Conservation (phyloP, 2,113 vertebrate genomes). For the Melanerpes formicivorus region DNA sequence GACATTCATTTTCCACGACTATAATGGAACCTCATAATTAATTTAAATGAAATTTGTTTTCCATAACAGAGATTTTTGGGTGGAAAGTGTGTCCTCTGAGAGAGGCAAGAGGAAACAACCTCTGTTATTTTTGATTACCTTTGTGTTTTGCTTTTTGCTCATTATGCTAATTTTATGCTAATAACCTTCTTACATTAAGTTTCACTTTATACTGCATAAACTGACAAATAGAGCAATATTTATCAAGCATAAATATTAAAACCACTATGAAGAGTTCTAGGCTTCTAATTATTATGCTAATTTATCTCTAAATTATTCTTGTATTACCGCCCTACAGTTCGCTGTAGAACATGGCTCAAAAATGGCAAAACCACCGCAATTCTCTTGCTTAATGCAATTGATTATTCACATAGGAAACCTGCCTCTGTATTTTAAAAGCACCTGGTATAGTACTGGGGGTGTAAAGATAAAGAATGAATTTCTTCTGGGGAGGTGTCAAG, state of each 20-base stretch:
- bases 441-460: neutral
- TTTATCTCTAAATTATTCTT: constrained; percentile 69
- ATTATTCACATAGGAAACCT: constrained; percentile 37
- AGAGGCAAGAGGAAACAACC: constrained; percentile 51
- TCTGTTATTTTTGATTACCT: constrained; percentile 73
- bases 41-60: constrained; percentile 63
- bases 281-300: constrained; percentile 74
- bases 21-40: constrained; percentile 53
- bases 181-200: constrained; percentile 61
- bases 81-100: constrained; percentile 45
- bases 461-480: constrained; percentile 18
- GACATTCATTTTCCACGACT: neutral
- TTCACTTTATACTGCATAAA: constrained; percentile 71
- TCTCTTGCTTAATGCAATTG: constrained; percentile 27
- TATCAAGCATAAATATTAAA: constrained; percentile 75
- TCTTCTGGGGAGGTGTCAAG: constrained; percentile 10
- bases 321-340: constrained; percentile 30
- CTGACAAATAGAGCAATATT: constrained; percentile 72
- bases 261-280: constrained; percentile 69
- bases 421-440: neutral
- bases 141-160: constrained; percentile 63
- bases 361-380: constrained; percentile 42
- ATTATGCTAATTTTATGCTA: constrained; percentile 72
- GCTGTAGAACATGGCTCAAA: constrained; percentile 45
- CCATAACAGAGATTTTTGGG: constrained; percentile 35